Percentiles rank a stretch among this genome's conserved stretches.
phyloP scores from a whole-genome alignment of 1,140 invertebrate genomes.

The Caenorhabditis remanei region DNA sequence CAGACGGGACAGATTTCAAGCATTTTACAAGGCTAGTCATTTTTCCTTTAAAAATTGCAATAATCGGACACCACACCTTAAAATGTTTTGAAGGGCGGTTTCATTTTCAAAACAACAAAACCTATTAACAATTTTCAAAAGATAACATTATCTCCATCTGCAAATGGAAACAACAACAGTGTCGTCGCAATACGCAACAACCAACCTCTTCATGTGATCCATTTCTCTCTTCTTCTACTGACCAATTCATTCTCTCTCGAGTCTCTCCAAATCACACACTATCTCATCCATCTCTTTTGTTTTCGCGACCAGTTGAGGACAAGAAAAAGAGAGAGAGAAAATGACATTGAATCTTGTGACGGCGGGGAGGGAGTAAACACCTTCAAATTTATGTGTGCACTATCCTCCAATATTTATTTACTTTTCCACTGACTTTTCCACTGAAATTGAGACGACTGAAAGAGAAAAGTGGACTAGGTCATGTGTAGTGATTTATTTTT shows the following conservation, averaged over 20 bases:
- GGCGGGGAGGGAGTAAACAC: conserved; percentile 40
- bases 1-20: no score
- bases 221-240: not conserved
- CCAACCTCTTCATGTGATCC: conserved; percentile 2
- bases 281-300: not conserved
- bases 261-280: conserved; percentile 6
- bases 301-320: not conserved
- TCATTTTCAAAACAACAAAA: no score
- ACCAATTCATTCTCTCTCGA: not conserved
- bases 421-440: not conserved
- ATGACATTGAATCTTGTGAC: conserved; percentile 34
- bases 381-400: conserved; percentile 17
- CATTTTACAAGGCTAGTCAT: no score
- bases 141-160: not conserved
- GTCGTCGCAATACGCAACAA: not conserved
- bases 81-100: no score
- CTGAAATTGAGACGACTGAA: conserved; percentile 31
- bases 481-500: conserved; percentile 15
- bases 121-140: not conserved
- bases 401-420: conserved; percentile 25
- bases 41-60: no score
- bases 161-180: not conserved
- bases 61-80: no score
- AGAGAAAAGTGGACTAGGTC: not conserved
- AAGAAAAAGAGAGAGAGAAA: not conserved